Conservation (phyloP, 2,113 vertebrate genomes). For the Leptobrachium ailaonicum region DNA sequence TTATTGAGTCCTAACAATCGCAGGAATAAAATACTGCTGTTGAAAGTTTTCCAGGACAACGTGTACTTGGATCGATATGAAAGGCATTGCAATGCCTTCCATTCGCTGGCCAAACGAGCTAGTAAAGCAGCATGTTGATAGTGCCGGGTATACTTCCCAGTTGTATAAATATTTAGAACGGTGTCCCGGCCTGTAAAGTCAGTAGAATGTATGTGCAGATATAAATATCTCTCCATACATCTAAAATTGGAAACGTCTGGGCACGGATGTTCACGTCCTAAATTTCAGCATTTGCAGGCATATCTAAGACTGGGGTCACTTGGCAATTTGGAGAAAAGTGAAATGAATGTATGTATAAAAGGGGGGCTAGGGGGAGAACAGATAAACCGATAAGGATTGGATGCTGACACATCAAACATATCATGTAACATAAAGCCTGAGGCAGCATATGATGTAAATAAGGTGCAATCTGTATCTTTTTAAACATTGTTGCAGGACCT, state of each 20-base stretch:
- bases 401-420: too few relatives aligned
- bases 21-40: slow-evolving; percentile 63
- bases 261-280: not conserved
- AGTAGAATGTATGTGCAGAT: slow-evolving; percentile 50
- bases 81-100: slow-evolving; percentile 63
- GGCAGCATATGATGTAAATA: too few relatives aligned
- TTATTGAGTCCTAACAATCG: slow-evolving; percentile 1
- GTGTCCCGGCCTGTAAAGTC: slow-evolving; percentile 55
- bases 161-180: slow-evolving; percentile 66
- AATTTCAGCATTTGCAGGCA: not conserved
- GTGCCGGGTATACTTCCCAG: slow-evolving; percentile 62
- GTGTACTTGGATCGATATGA: slow-evolving; percentile 75
- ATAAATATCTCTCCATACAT: slow-evolving; percentile 28
- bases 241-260: not conserved
- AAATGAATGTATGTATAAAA: too few relatives aligned
- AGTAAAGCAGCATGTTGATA: slow-evolving; percentile 53
- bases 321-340: too few relatives aligned
- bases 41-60: slow-evolving; percentile 74
- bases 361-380: too few relatives aligned
- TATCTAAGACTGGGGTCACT: too few relatives aligned
- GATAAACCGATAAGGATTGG: too few relatives aligned
- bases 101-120: slow-evolving; percentile 65
- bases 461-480: too few relatives aligned
- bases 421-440: too few relatives aligned
- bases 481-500: too few relatives aligned